Percentiles rank a stretch among this genome's conserved stretches.
These are phyloP conservation scores for Erpobdella octoculata DNA, from an alignment of 2,888 invertebrate species.

Conservation along the genomic window DNA sequence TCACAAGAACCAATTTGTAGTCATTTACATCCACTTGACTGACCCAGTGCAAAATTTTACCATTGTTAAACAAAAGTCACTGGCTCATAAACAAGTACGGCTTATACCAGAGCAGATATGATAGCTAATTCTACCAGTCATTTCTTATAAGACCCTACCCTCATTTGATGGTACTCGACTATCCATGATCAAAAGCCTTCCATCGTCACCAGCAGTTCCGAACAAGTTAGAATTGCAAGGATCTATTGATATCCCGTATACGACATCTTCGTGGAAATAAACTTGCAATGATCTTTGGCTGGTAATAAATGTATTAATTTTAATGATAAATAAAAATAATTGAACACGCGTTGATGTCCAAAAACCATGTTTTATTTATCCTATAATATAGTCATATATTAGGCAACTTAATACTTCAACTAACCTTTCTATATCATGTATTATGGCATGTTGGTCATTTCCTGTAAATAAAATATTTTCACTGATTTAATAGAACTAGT, in stretches of 20 bases:
- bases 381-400: no score
- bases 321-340: not conserved
- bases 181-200: slow-evolving; percentile 76
- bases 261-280: slow-evolving; percentile 76
- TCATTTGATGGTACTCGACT: slow-evolving; percentile 59
- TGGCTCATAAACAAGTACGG: no score
- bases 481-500: no score
- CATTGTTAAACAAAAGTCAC: no score
- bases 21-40: no score
- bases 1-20: no score
- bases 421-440: slow-evolving; percentile 4
- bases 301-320: no score
- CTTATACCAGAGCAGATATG: no score
- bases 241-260: slow-evolving; percentile 79
- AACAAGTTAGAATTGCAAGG: slow-evolving; percentile 75
- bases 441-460: slow-evolving; percentile 4
- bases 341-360: not conserved
- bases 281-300: slow-evolving; percentile 57
- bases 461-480: not conserved
- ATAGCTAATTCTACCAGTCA: no score
- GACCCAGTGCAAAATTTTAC: no score
- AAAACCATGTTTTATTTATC: no score
- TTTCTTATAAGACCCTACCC: slow-evolving; percentile 44
- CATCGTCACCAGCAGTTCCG: slow-evolving; percentile 85
- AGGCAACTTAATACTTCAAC: no score